Evolutionary conservation across 2,113 vertebrate species (phyloP).

Genomic region (Leptobrachium leishanense): DNA sequence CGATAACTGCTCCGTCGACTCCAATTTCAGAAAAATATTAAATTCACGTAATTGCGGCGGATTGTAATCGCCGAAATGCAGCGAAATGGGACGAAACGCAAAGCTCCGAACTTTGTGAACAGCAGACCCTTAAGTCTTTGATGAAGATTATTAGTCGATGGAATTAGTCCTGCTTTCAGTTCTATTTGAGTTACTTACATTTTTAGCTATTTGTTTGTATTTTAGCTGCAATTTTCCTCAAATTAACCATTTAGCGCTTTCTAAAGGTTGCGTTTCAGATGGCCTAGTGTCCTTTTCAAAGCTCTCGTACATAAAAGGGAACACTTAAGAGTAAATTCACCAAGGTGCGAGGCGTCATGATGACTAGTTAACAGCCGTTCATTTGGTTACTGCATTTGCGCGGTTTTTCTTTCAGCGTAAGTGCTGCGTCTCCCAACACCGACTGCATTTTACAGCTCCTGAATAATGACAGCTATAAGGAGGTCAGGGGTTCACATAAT

Average conservation of each 20-base stretch:
- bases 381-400: constrained; percentile 8
- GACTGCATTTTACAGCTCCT: constrained; percentile 13
- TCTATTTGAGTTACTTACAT: too few species aligned
- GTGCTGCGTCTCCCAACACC: constrained; percentile 10
- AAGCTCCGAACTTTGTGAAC: too few species aligned
- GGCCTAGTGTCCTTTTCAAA: background rate
- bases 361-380: constrained; percentile 31
- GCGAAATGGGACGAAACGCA: too few species aligned
- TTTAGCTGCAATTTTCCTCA: too few species aligned
- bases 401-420: constrained; percentile 4
- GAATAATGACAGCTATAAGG: constrained; percentile 17
- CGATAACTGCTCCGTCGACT: too few species aligned
- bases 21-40: too few species aligned
- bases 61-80: too few species aligned
- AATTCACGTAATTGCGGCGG: too few species aligned
- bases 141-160: too few species aligned
- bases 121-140: too few species aligned
- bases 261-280: background rate
- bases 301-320: background rate
- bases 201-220: too few species aligned
- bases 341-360: constrained; percentile 17
- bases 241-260: background rate
- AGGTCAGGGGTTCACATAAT: constrained; percentile 21
- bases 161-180: too few species aligned
- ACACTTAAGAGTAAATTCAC: constrained; percentile 14